Evolutionary conservation across 2,888 invertebrate species (phyloP).

Genomic region (Silvanus unidentatus): DNA sequence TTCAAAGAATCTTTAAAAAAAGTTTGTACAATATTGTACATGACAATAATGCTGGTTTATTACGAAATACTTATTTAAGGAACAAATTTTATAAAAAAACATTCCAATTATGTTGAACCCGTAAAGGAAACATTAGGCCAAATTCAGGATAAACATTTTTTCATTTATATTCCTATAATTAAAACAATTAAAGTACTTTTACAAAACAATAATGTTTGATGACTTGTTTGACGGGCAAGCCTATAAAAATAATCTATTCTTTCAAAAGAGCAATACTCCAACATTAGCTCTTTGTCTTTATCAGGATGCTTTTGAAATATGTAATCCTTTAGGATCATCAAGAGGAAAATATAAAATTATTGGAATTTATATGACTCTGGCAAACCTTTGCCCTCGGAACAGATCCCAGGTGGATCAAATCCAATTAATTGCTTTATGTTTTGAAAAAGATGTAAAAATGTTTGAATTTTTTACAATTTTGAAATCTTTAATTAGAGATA

Average conservation of each 20-base stretch:
- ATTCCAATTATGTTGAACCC: no score
- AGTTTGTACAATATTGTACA: neutral
- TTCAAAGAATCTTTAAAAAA: neutral
- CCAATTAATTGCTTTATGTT: constrained; percentile 28
- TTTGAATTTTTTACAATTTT: constrained; percentile 26
- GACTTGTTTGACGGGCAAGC: constrained; percentile 10
- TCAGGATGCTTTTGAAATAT: constrained; percentile 32
- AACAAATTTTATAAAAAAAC: no score
- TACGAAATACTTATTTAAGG: no score
- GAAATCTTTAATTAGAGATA: constrained; percentile 22
- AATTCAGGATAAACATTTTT: no score
- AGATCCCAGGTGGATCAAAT: constrained; percentile 25
- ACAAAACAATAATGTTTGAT: no score
- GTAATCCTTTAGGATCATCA: constrained; percentile 31
- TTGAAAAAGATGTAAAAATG: constrained; percentile 22
- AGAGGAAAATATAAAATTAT: constrained; percentile 30
- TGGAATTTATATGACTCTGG: constrained; percentile 29
- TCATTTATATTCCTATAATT: no score
- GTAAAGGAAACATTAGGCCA: no score
- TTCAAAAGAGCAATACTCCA: neutral
- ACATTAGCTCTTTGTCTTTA: constrained; percentile 25
- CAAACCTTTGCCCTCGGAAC: constrained; percentile 25
- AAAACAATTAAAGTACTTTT: no score
- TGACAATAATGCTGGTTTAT: no score
- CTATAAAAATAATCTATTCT: constrained; percentile 11